These are phyloP conservation scores for Phyllostomus discolor DNA, from an alignment of 2,113 vertebrate species.

Conservation along the genomic window DNA sequence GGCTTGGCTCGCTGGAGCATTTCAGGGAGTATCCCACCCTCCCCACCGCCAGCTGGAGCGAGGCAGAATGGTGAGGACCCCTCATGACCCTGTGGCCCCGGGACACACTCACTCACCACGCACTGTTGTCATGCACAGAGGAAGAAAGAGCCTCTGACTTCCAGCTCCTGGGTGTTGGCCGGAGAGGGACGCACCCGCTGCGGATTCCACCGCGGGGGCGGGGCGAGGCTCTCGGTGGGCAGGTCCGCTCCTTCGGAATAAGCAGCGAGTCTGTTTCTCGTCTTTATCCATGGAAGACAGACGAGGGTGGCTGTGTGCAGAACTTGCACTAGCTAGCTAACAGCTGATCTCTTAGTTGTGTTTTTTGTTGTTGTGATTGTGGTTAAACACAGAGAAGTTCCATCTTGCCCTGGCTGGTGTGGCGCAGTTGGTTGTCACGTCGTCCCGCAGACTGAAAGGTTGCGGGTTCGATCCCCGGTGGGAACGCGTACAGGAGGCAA, in stretches of 20 bases:
- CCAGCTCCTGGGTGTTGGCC: neutral
- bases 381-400: neutral
- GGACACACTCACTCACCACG: slow-evolving; percentile 57
- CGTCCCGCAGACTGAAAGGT: neutral
- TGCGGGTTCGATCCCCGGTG: neutral
- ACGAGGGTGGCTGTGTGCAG: neutral
- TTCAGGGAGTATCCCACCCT: neutral
- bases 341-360: neutral
- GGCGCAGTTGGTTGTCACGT: neutral
- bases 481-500: neutral
- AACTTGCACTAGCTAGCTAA: neutral
- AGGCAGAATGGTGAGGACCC: slow-evolving; percentile 63
- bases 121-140: neutral
- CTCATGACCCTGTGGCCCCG: slow-evolving; percentile 49
- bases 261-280: neutral
- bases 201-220: neutral
- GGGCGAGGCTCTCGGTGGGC: neutral
- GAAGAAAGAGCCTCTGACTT: neutral
- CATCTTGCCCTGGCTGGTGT: neutral
- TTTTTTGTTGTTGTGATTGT: too few species aligned
- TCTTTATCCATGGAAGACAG: neutral
- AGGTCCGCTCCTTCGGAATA: neutral
- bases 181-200: neutral
- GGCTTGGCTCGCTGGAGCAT: neutral
- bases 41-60: slow-evolving; percentile 10